Evolutionary conservation across 2,888 invertebrate genomes (phyloP), one percentile per base, ranked within the genome.

Genomic region (Tenodera sinensis): DNA sequence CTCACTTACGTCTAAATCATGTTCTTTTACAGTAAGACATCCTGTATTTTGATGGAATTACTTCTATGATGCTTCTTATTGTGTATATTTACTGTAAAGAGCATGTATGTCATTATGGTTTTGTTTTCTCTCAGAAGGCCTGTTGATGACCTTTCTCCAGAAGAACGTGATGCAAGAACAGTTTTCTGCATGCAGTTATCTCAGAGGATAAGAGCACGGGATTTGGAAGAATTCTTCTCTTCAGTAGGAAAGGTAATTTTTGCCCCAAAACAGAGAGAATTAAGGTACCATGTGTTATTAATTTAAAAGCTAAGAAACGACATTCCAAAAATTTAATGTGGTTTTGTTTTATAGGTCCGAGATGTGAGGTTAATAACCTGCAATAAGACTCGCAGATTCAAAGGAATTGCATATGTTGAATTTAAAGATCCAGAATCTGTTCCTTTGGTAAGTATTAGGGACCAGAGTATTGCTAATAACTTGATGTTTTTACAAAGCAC

Each of bases 351-450:
- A 27, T 90, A 94, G 94, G 95, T 95, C 20, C 96, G 98, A 91
- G 99, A 99, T 94, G 99, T 99, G 28, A 95, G 99, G 92, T 96
- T 99, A 91, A 99, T 99, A 90, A 99, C 99, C 89, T 99, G 99
- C 94, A 99, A 99, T 94, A 99, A 99, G 94, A 99, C 99, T 0
- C 96, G 99, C 92, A 95, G 99, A 91, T 99, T 99, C 92, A 99
- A 99, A 94, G 99, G 99, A 85, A 99, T 99, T 92, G 98, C 99
- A n/a, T 99, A 99, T 93, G 98, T 99, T 90, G 99, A 99, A 94
- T 99, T 99, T 93, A 97, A 97, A 93, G 99, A 99, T 94, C 97
- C 98, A 0, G 99, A 99, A 94, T 98, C 99, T 91, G 99, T 99
- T 14, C 97, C 99, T 90, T 94, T 99, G 94, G 97, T 97, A 93